Conservation (phyloP, 2,888 invertebrate species). For the Hedya salicella region DNA sequence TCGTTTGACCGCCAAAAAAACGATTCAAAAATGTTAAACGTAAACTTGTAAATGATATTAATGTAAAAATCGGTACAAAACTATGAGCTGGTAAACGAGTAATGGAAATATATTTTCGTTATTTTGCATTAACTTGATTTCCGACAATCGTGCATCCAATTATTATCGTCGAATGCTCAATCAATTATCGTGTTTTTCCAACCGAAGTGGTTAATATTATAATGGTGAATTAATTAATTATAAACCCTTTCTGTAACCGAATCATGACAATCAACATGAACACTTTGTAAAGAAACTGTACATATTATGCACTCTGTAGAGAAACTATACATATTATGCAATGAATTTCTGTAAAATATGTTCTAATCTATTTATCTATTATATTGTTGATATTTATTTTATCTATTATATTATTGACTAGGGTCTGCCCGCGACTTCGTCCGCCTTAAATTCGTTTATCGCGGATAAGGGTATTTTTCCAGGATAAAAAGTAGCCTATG, state of each 20-base stretch:
- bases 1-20: too few species aligned
- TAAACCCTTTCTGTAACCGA: background rate
- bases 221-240: background rate
- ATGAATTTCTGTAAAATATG: too few species aligned
- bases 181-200: background rate
- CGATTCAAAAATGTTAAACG: too few species aligned
- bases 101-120: conserved; percentile 15
- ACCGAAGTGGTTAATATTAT: background rate
- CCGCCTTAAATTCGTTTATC: too few species aligned
- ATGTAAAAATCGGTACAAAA: background rate
- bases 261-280: background rate
- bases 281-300: background rate
- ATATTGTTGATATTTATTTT: too few species aligned
- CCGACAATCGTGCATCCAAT: conserved; percentile 13
- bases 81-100: background rate
- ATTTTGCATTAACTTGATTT: conserved; percentile 8
- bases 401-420: too few species aligned
- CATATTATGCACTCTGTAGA: too few species aligned
- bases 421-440: too few species aligned
- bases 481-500: too few species aligned
- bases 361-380: too few species aligned
- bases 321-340: too few species aligned
- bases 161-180: background rate
- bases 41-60: background rate
- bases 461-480: too few species aligned